These are phyloP conservation scores for Pipistrellus pipistrellus DNA, from an alignment of 2,797 vertebrate genomes.

Conservation along the genomic window DNA sequence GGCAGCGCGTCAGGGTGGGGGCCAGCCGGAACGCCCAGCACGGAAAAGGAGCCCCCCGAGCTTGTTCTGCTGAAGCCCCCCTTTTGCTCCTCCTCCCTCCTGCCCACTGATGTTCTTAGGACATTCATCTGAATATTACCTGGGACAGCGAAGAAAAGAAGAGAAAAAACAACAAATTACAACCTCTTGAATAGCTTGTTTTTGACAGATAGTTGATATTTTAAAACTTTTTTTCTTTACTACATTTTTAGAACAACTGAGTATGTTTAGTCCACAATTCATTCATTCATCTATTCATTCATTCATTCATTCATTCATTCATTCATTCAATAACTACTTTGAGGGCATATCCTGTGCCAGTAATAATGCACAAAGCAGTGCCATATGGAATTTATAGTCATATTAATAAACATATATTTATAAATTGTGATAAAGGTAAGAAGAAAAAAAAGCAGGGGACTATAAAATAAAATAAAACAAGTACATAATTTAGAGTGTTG, in stretches of 20 bases:
- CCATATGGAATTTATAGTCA: neutral
- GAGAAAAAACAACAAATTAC: neutral
- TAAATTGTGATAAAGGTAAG: neutral
- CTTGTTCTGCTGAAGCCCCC: slow-evolving; percentile 81
- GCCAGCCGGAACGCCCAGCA: slow-evolving; percentile 57
- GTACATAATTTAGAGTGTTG: neutral
- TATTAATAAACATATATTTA: slow-evolving; percentile 38
- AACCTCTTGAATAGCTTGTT: neutral
- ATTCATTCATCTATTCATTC: neutral
- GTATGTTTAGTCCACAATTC: neutral
- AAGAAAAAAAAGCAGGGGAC: neutral
- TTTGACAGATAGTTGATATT: slow-evolving; percentile 9
- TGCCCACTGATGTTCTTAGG: slow-evolving; percentile 67
- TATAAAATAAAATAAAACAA: neutral
- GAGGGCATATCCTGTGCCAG: neutral
- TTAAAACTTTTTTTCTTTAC: neutral
- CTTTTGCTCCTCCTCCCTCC: slow-evolving; percentile 49
- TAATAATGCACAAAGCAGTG: neutral
- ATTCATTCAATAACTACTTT: neutral
- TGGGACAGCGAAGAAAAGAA: slow-evolving; percentile 63
- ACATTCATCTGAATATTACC: slow-evolving; percentile 86
- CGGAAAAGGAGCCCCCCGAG: slow-evolving; percentile 82
- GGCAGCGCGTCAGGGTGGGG: slow-evolving; percentile 80
- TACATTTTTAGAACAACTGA: slow-evolving; percentile 25
- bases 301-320: slow-evolving; percentile 21